Percentiles rank a stretch among this genome's conserved stretches.
These are phyloP conservation scores for Drosophila multiciliata DNA, from an alignment of 2,888 invertebrate genomes.

Conservation along the genomic window DNA sequence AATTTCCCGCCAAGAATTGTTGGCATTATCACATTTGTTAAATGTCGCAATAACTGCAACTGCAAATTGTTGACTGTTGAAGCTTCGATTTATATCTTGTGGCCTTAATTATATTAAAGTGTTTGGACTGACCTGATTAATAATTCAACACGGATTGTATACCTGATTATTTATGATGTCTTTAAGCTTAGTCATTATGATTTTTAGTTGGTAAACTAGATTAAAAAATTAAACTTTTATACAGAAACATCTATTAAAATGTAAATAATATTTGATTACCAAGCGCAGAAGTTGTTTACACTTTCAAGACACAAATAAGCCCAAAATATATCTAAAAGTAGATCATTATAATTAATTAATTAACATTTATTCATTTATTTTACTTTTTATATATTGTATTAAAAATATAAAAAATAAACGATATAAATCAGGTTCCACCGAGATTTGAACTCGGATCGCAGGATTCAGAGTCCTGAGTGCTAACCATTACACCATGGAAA, in stretches of 20 bases:
- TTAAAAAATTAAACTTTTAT: background rate
- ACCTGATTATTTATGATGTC: conserved; percentile 23
- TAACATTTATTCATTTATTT: background rate
- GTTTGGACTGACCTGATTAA: conserved; percentile 51
- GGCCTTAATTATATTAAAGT: conserved; percentile 1
- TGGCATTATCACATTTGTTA: conserved; percentile 53
- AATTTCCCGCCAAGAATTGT: conserved; percentile 51
- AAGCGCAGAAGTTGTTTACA: background rate
- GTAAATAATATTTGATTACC: background rate
- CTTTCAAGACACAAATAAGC: background rate
- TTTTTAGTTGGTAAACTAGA: background rate
- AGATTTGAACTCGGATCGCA: conserved; percentile 86
- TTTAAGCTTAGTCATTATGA: background rate
- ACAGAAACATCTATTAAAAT: background rate
- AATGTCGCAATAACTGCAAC: conserved; percentile 5
- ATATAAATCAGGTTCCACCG: conserved; percentile 81
- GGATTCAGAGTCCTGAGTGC: conserved; percentile 87
- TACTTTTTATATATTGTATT: background rate
- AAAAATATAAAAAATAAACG: conserved; percentile 2
- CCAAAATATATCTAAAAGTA: background rate
- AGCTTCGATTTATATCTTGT: conserved; percentile 1
- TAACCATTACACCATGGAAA: conserved; percentile 86
- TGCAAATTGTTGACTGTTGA: conserved; percentile 7
- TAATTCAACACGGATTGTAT: conserved; percentile 16
- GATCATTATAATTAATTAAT: background rate